These are phyloP conservation scores for Chloroclystis v-ata DNA, from an alignment of 2,888 invertebrate genomes.

Conservation along the genomic window DNA sequence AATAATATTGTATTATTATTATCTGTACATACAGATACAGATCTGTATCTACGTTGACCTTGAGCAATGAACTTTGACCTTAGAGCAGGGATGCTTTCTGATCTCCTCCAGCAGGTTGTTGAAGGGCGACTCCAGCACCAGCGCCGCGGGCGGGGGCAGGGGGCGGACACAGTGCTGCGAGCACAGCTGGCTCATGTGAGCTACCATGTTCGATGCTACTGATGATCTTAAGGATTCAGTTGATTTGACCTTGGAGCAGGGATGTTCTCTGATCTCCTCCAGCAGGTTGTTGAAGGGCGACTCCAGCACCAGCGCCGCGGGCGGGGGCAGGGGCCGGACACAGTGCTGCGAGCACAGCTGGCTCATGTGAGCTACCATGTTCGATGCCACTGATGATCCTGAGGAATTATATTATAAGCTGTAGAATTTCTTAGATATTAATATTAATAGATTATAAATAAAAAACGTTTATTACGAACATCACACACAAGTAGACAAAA, in stretches of 20 bases:
- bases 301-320: conserved; percentile 89
- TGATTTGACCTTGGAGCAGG: conserved; percentile 84
- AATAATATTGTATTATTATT: no score
- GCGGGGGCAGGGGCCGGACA: conserved; percentile 65
- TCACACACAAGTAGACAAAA: no score
- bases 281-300: conserved; percentile 94
- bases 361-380: conserved; percentile 44
- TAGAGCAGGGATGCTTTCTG: conserved; percentile 87
- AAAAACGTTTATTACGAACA: no score
- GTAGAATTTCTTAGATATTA: no score
- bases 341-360: conserved; percentile 82
- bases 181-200: conserved; percentile 73
- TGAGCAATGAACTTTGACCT: no score
- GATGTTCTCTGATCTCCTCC: conserved; percentile 92
- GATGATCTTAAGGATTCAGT: no score
- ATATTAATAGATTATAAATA: no score
- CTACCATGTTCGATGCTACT: conserved; percentile 50
- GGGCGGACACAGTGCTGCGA: conserved; percentile 77
- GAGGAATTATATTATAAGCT: not conserved
- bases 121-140: conserved; percentile 95
- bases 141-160: conserved; percentile 79
- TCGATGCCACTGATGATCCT: conserved; percentile 79
- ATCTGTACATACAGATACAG: no score
- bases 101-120: conserved; percentile 94
- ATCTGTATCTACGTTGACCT: no score